Evolutionary conservation across 2,113 vertebrate genomes (phyloP).

Genomic region (Hiodon tergisus): DNA sequence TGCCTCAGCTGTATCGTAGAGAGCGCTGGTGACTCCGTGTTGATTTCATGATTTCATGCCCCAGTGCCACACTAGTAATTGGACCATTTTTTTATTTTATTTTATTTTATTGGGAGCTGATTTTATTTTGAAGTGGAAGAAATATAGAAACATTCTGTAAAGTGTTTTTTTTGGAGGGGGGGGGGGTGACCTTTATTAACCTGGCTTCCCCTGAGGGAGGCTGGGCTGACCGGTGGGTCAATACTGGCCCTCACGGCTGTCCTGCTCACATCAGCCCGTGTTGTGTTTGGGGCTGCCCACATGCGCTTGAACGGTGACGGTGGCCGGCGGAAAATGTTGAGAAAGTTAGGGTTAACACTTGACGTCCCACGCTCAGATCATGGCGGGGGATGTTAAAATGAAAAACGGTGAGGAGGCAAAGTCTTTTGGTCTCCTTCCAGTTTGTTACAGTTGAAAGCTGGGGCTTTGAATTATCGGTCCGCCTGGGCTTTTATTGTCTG

Average conservation of each 20-base stretch:
- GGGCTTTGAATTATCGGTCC: background rate
- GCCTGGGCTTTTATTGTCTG: constrained; percentile 15
- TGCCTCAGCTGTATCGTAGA: constrained; percentile 67
- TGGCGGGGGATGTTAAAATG: background rate
- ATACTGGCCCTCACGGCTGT: constrained; percentile 58
- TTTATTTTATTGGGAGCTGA: constrained; percentile 70
- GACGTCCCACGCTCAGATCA: background rate
- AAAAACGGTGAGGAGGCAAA: background rate
- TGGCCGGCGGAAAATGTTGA: background rate
- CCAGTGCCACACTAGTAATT: constrained; percentile 69
- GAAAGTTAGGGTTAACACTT: constrained; percentile 17
- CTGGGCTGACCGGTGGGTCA: constrained; percentile 63
- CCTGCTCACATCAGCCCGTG: constrained; percentile 40
- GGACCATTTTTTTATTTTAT: constrained; percentile 56
- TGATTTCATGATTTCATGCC: constrained; percentile 76
- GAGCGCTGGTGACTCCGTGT: constrained; percentile 64
- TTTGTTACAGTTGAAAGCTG: constrained; percentile 4
- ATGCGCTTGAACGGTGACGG: background rate
- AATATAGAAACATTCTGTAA: constrained; percentile 74
- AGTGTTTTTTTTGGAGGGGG: constrained; percentile 72
- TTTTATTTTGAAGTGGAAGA: constrained; percentile 79
- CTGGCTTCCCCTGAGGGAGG: constrained; percentile 62
- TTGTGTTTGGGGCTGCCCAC: too few species aligned
- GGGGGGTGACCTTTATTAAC: constrained; percentile 78
- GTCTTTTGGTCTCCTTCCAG: background rate